phyloP scores from a whole-genome alignment of 1,140 invertebrate genomes.

The Xylocopa sonorina region DNA sequence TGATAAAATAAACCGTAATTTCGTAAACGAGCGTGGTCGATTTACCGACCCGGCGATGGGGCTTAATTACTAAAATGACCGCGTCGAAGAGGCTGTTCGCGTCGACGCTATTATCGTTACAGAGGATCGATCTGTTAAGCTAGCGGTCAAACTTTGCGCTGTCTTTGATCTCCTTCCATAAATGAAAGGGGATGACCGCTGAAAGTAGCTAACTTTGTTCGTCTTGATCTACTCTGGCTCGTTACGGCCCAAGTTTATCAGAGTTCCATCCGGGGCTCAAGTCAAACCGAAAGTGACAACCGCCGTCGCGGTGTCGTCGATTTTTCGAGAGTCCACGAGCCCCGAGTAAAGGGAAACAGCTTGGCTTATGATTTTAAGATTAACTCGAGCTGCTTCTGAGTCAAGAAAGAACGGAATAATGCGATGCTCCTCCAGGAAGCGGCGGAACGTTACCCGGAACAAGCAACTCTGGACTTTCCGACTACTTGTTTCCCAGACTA shows the following conservation, averaged over 20 bases:
- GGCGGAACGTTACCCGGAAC: not conserved
- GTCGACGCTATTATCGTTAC: constrained; percentile 19
- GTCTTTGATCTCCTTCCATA: constrained; percentile 19
- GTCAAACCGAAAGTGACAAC: not conserved
- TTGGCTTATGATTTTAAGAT: not conserved
- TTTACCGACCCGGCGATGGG: not conserved
- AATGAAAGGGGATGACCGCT: not conserved
- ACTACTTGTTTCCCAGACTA: not conserved
- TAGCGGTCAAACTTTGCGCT: not conserved
- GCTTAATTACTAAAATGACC: constrained; percentile 23
- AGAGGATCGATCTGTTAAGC: constrained; percentile 34
- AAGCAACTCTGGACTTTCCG: not conserved
- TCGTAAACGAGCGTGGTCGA: not conserved
- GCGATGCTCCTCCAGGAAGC: not conserved
- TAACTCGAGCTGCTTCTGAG: not conserved
- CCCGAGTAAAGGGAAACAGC: too few species aligned
- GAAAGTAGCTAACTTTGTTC: constrained; percentile 18
- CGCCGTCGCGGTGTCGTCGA: not conserved
- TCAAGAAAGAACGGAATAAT: not conserved
- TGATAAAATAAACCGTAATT: not conserved
- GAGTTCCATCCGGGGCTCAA: not conserved
- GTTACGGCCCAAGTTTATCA: not conserved
- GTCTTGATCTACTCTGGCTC: not conserved
- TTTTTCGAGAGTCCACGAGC: not conserved
- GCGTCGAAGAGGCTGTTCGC: not conserved